Base-by-base conservation (phyloP, 2,113 vertebrate species). In the Myodes glareolus region DNA sequence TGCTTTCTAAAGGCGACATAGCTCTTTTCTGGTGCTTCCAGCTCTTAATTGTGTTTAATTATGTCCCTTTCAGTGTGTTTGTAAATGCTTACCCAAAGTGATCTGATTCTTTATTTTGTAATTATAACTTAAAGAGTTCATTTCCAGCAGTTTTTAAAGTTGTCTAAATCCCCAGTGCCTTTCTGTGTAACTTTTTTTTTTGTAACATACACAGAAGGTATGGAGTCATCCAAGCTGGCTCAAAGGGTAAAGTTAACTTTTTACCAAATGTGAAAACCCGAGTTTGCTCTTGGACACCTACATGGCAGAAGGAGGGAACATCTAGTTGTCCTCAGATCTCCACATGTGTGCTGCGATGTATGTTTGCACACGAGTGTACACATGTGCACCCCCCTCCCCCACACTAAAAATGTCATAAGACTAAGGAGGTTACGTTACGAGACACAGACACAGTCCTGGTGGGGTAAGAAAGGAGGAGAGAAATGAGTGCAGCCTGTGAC, bases 1-100 rank as follows among this genome's bases (percentile, higher is more conserved):
- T 95, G 55, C 31, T 42, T 87, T 90, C 47, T 39, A 90, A 90
- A 94, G 21, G 47, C 10, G 45, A n/a, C 16, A 50, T 42, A 19
- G 6, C 52, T 65, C 33, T 92, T 92, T n/a, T 55, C 76, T 73
- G 17, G n/a, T 42, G 50, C 88, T 91, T 88, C 82, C 4, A 33
- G 72, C 42, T n/a, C 80, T 88, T 88, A 88, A 65, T 61, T 85
- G 29, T 70, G 10, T 45, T 80, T 94, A 91, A 84, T 84, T 78
- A 81, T 78, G 33, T 75, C 23, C 29, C 80, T 58, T 92, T 82
- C 50, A 50, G 36, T 63, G 29, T 67, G 36, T 80, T 85, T 68
- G 50, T 11, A 52, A n/a, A 70, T 82, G 82, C 42, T 42, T 52
- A 42, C 31, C 89, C 67, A 88, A 70, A 94, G 77, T 47, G 50